Evolutionary conservation across 2,888 invertebrate genomes (phyloP), one percentile per base, ranked within the genome.

Genomic region (Scaptomyza cyrtandrae): DNA sequence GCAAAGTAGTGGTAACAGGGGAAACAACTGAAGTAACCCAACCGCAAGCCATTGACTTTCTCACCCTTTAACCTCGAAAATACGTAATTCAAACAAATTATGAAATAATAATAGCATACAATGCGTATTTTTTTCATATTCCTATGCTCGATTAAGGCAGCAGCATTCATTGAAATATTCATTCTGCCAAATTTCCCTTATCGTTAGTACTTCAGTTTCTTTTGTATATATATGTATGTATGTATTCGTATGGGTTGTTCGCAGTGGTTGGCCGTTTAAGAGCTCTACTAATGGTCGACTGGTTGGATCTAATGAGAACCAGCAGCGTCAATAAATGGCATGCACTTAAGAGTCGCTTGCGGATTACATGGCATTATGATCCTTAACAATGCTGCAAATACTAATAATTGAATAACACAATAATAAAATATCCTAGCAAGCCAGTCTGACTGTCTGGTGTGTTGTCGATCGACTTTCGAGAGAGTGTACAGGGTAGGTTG

Each of bases 101-200:
- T 88, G 85, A 84, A 86, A 84, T 86, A 87, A 88, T 88, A 87
- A 89, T 87, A 84, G 79, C 56, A 93, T 59, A 82, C 85, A 78
- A 85, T 85, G 75, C 66, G 74, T 75, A 71, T 65, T 66, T 67
- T 67, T 80, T 72, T 54, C 54, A 62, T 35, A 65, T 16, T 7
- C 14, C 37, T 62, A 61, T 74, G 68, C 29, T 68, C 62, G 75
- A 77, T 73, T 81, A 75, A 49, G 59, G 61, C 58, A 33, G 61
- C 58, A 33, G 19, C 33, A 56, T 54, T 54, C 53, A 77, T 71
- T 60, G n/a, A 43, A 48, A 61, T 61, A 61, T 63, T 74, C 61
- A 54, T 78, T 69, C 72, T 75, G 66, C 57, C 70, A 68, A 74
- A 80, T 83, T 80, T 83, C 62, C 75, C 68, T 56, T 53, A 50